Evolutionary conservation across 2,888 invertebrate species (phyloP).

Genomic region (Tipula helvola): DNA sequence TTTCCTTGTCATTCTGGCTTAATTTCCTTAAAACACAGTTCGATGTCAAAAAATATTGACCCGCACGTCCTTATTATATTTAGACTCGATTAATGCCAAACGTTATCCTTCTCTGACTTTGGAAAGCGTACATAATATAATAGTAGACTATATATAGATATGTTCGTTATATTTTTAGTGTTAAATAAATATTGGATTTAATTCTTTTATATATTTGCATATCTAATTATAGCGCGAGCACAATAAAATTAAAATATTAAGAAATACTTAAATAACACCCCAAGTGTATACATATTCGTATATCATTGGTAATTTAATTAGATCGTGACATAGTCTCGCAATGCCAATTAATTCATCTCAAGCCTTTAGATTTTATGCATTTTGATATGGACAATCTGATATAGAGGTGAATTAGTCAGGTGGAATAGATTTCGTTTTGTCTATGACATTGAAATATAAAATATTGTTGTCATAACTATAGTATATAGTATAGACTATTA

Average conservation of each 20-base stretch:
- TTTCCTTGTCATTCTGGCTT: too few relatives aligned
- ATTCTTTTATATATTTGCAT: background rate
- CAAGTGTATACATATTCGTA: background rate
- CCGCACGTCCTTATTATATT: too few relatives aligned
- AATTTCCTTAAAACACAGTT: too few relatives aligned
- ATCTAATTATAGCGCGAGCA: background rate
- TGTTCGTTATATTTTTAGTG: background rate
- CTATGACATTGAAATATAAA: background rate
- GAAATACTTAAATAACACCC: background rate
- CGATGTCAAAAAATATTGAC: too few relatives aligned
- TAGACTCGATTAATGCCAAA: too few relatives aligned
- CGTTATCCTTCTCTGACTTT: background rate
- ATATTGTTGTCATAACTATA: background rate
- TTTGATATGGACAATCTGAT: background rate
- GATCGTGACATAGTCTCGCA: background rate
- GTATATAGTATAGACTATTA: background rate
- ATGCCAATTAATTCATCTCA: too few relatives aligned
- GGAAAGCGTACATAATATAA: background rate
- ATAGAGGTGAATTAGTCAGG: background rate
- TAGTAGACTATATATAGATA: too few relatives aligned
- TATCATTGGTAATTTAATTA: background rate
- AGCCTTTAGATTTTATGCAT: too few relatives aligned
- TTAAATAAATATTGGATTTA: background rate
- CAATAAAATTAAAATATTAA: background rate
- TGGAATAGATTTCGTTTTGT: background rate